phyloP scores from a whole-genome alignment of 2,888 invertebrate species.

The Myopa tessellatipennis region DNA sequence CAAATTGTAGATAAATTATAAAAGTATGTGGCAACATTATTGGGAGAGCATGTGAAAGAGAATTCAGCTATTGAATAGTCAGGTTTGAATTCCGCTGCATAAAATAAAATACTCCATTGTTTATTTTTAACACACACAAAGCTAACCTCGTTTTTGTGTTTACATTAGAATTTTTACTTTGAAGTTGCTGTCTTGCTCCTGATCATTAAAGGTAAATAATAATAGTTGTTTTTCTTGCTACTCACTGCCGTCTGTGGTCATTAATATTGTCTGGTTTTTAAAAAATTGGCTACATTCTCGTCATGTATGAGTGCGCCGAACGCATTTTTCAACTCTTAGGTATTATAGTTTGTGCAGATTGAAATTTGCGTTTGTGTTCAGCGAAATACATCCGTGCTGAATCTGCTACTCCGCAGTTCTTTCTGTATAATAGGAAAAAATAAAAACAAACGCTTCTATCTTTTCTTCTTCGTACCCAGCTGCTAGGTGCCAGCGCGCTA shows the following conservation, averaged over 20 bases:
- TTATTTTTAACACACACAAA: conserved; percentile 19
- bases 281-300: not conserved
- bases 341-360: conserved; percentile 22
- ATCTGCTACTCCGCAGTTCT: conserved; percentile 35
- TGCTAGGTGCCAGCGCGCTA: conserved; percentile 40
- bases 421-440: conserved; percentile 35
- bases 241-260: not conserved
- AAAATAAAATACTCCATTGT: conserved; percentile 26
- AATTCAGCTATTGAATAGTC: conserved; percentile 10
- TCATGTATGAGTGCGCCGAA: not conserved
- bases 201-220: not conserved
- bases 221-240: not conserved
- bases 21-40: conserved; percentile 13
- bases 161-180: conserved; percentile 10
- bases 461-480: conserved; percentile 39
- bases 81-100: conserved; percentile 9
- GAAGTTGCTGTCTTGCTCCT: not conserved
- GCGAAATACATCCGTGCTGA: conserved; percentile 29
- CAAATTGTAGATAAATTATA: not conserved
- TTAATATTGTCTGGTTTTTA: not conserved
- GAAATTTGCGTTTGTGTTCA: conserved; percentile 36
- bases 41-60: not conserved
- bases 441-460: conserved; percentile 38
- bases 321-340: conserved; percentile 1
- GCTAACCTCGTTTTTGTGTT: conserved; percentile 24